Conservation (phyloP, 2,888 invertebrate species). For the Cephalotes varians region DNA sequence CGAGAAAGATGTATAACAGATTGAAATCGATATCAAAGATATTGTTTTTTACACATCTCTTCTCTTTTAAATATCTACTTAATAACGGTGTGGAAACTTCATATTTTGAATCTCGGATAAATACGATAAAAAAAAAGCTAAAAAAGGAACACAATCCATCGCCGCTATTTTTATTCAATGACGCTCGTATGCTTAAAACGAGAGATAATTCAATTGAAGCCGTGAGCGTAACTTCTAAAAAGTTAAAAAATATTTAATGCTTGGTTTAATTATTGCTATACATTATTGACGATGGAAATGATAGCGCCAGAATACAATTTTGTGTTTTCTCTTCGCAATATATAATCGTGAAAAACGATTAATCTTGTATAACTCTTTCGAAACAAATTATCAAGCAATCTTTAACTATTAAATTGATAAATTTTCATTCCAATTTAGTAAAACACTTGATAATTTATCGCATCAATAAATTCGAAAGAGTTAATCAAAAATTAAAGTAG, state of each 20-base stretch:
- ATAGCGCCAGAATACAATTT: conserved; percentile 23
- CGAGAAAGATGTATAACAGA: neutral
- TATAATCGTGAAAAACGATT: neutral
- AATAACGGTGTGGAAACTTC: neutral
- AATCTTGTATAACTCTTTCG: conserved; percentile 25
- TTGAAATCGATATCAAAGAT: neutral
- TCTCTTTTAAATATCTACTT: neutral
- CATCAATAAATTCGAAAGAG: neutral
- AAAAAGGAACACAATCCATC: neutral
- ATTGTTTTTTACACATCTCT: neutral
- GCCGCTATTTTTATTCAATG: neutral
- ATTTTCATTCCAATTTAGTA: neutral
- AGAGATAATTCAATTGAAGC: conserved; percentile 14
- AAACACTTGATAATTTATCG: neutral
- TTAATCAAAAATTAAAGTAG: neutral
- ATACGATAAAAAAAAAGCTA: neutral
- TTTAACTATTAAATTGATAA: neutral
- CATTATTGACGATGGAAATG: conserved; percentile 20
- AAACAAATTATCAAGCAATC: neutral
- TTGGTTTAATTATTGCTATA: conserved; percentile 20
- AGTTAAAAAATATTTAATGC: conserved; percentile 25
- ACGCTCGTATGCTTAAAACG: neutral
- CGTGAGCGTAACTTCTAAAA: conserved; percentile 17
- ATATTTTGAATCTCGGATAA: neutral
- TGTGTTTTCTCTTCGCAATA: neutral